Evolutionary conservation across 2,888 invertebrate genomes (phyloP), one percentile per base, ranked within the genome.

Genomic region (Drosophila limbata): DNA sequence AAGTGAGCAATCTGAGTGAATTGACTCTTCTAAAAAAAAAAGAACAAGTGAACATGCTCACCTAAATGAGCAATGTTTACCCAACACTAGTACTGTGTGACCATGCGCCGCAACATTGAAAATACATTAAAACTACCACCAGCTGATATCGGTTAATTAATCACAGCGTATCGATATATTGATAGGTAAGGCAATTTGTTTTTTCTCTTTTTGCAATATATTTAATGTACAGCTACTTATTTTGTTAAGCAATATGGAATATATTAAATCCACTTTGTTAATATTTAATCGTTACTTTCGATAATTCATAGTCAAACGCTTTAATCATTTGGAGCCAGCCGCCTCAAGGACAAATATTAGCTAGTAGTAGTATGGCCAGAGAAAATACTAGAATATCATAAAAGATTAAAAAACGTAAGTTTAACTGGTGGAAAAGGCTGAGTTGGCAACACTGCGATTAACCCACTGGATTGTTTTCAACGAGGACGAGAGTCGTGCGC

Each of bases 401-500:
- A 56, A 56, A 44, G 55, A 52, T 63, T 72, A 63, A 77, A 66
- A 78, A 78, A 68, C 37, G 57, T 50, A 64, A 56, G 21, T 59
- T 28, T 28, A 57, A 70, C 56, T 63, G 13, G 44, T 42, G 60
- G 21, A 45, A 64, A 70, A 45, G 50, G 44, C 39, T 59, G 69
- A 73, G 79, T 45, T 76, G 76, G 76, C 72, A 67, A 60, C 72
- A 77, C 77, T 76, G 50, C 28, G 44, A 44, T 68, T 71, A 48
- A 59, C 70, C 70, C 68, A 79, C 71, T 79, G 63, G 25, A 81
- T 77, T 78, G 78, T 78, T 78, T 81, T 77, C 69, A 67, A 73
- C 81, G 81, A 78, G 81, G 81, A 77, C 77, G 80, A 80, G 80
- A 80, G 64, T 45, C 45, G 55, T 66, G 50, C 69, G 81, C 61